Evolutionary conservation across 2,888 invertebrate species (phyloP), one percentile per base, ranked within the genome.

Genomic region (Masnerella sp.): DNA sequence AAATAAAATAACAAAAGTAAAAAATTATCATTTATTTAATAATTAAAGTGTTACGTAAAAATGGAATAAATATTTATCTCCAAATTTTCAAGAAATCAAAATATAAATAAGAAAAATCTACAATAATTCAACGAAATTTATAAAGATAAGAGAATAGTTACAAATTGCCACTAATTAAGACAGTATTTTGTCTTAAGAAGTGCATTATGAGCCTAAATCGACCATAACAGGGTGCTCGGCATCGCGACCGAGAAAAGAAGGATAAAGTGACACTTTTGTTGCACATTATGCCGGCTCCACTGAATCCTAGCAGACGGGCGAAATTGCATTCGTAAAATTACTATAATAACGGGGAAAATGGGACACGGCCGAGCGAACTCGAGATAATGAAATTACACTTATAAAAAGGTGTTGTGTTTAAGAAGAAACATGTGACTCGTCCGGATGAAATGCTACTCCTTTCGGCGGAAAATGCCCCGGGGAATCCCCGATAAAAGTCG

Each of bases 291-390:
- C 38, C 36, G 4, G 28, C 15, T 32, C 32, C 14, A 36, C 12
- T 59, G 47, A 51, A 51, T 22, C 40, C 28, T 12, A 12, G 12
- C 8, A 40, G 40, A 30, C 14, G 22, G 1, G 18, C 15, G 25
- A 58, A 61, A 40, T 49, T 49, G 30, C 61, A 42, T 61, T 49
- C 40, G 49, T 51, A 40, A 51, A 62, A 62, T 62, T 38, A 12
- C 25, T 17, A 51, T 51, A 62, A 61, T 59, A 47, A 43, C 40
- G 22, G 28, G 17, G 22, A 25, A 61, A 62, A 51, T 62, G 62
- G 43, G 42, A 25, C 22, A 17, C 51, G 32, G 15, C 11, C 22
- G 8, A 25, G 25, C 32, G n/a, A 5, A 5, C 12, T 42, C 17
- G 42, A 30, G 51, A 25, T 62, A 62, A 62, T 62, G 30, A 51